These are phyloP conservation scores for Clepsis dumicolana DNA, from an alignment of 2,888 invertebrate genomes.

Conservation along the genomic window DNA sequence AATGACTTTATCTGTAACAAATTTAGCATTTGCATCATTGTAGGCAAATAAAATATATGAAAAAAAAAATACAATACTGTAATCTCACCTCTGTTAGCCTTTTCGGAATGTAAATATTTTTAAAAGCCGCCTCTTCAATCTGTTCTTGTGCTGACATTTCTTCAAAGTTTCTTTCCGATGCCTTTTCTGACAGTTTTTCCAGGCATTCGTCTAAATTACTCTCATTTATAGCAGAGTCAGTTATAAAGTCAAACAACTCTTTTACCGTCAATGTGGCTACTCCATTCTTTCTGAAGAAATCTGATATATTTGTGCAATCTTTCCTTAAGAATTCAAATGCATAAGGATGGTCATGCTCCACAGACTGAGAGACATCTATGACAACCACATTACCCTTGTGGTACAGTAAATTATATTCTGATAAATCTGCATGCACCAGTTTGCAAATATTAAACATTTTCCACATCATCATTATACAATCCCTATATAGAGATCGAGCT, in stretches of 20 bases:
- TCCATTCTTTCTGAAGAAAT: slow-evolving; percentile 95
- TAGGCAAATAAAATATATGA: background rate
- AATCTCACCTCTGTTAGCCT: slow-evolving; percentile 92
- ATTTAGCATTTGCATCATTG: no score
- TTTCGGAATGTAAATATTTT: slow-evolving; percentile 97
- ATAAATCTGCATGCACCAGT: slow-evolving; percentile 98
- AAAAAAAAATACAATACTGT: background rate
- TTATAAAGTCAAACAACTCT: slow-evolving; percentile 98
- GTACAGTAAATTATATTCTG: slow-evolving; percentile 97
- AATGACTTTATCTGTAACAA: no score
- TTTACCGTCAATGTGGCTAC: slow-evolving; percentile 97
- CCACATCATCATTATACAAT: slow-evolving; percentile 96
- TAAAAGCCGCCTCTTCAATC: slow-evolving; percentile 97
- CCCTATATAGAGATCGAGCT: slow-evolving; percentile 92
- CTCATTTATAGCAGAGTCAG: slow-evolving; percentile 94
- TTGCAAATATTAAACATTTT: slow-evolving; percentile 96
- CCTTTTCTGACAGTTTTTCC: slow-evolving; percentile 90
- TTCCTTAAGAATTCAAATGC: slow-evolving; percentile 97
- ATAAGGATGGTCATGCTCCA: slow-evolving; percentile 99
- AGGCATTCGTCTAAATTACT: slow-evolving; percentile 93
- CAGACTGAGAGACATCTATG: slow-evolving; percentile 99
- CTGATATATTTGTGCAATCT: slow-evolving; percentile 96
- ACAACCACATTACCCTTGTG: slow-evolving; percentile 94
- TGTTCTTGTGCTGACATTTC: slow-evolving; percentile 91
- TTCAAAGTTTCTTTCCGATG: slow-evolving; percentile 87